Evolutionary conservation across 2,888 invertebrate species (phyloP), one percentile per base, ranked within the genome.

Genomic region (Agrotis segetum): DNA sequence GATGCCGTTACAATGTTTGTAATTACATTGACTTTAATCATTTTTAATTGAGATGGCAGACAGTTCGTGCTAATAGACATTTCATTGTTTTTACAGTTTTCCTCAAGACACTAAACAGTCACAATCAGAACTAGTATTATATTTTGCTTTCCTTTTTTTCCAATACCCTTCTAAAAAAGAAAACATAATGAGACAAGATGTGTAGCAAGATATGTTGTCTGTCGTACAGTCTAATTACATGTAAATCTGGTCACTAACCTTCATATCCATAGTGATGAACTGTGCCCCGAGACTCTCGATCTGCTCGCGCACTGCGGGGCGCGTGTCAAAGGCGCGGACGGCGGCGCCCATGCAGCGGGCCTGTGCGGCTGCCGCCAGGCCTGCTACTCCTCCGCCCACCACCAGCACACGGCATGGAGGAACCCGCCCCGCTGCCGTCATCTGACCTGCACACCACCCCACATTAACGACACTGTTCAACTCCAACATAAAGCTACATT

Each of bases 381-480:
- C 99, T 55, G 99, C 99, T 59, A 99, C 99, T 65, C 99, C 99
- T 62, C 98, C 99, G 77, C 99, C 99, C 84, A 99, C 97, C 50
- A 99, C 97, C 81, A 99, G 95, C 82, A 99, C 98, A 91, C 98
- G 98, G 66, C 98, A 98, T 11, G 99, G 99, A 0, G 98, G 98
- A 29, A 99, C 98, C 90, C 98, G 98, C 0, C 98, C 98, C 6
- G 98, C 98, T 0, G 98, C 98, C 16, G 98, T 99, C 92, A 99
- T 99, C 95, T 98, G 98, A 86, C 98, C 98, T 98, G 87, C 16
- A 71, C 40, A 59, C 9, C n/a, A 58, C 46, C n/a, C 16, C 52
- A 34, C 5, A 58, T 58, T 46, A 9, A 67, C n/a, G 24, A 14
- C 1, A 17, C 13, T 67, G 50, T 67, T 50, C n/a, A 65, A 16